Evolutionary conservation across 23 tunicate genomes (phyloP).

Genomic region (Pegea sp.): DNA sequence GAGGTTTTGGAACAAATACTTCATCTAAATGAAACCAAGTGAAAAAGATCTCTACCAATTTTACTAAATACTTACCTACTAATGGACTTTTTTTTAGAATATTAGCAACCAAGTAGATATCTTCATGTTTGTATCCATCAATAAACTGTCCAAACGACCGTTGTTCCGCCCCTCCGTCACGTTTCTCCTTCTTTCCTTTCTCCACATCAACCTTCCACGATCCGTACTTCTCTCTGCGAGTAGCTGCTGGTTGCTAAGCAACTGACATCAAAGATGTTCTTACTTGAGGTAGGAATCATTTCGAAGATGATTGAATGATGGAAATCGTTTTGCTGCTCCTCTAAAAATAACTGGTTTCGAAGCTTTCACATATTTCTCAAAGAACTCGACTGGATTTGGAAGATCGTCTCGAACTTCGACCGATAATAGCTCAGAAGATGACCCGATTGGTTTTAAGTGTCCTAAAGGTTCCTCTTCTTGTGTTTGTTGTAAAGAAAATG

Average conservation of each 20-base stretch:
- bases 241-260: background rate
- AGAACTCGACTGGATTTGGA: conserved; percentile 35
- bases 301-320: conserved; percentile 11
- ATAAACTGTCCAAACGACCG: conserved; percentile 19
- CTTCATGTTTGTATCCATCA: conserved; percentile 8
- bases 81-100: background rate
- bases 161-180: background rate
- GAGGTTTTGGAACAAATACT: conserved; percentile 22
- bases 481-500: too few relatives aligned
- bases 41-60: background rate
- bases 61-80: background rate
- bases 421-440: conserved; percentile 13
- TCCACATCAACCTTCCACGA: conserved; percentile 36
- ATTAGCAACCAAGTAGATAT: conserved; percentile 22
- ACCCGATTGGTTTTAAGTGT: conserved; percentile 48
- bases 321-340: conserved; percentile 38
- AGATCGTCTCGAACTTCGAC: conserved; percentile 9
- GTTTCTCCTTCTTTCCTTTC: conserved; percentile 47
- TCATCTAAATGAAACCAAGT: conserved; percentile 9
- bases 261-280: background rate
- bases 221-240: conserved; percentile 14
- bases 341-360: conserved; percentile 28
- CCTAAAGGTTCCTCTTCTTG: too few relatives aligned
- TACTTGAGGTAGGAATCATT: conserved; percentile 29
- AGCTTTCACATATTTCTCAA: conserved; percentile 14